Evolutionary conservation across 2,113 vertebrate genomes (phyloP).

Genomic region (Prunella himalayana): DNA sequence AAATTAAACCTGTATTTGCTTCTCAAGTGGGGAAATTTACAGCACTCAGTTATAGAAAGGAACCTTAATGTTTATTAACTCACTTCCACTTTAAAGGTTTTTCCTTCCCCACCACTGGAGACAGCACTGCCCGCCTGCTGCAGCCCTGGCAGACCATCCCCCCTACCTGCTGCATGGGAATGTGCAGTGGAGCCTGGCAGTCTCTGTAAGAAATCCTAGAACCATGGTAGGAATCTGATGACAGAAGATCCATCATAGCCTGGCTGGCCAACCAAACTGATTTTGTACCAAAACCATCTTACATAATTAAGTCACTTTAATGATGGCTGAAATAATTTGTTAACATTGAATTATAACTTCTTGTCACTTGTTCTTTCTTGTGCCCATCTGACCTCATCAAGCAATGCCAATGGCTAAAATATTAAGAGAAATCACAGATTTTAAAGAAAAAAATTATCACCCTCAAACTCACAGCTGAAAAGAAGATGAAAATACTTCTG

Average conservation of each 20-base stretch:
- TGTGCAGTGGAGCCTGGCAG: rapidly evolving
- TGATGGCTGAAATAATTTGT: background rate
- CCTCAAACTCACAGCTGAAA: background rate
- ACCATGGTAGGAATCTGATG: background rate
- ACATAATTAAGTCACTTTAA: background rate
- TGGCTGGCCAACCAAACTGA: background rate
- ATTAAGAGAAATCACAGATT: background rate
- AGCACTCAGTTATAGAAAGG: background rate
- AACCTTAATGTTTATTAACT: background rate
- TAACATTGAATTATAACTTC: background rate
- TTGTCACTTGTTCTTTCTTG: background rate
- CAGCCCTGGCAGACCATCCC: rapidly evolving
- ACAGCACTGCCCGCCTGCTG: background rate
- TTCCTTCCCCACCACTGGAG: background rate
- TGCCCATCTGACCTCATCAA: background rate
- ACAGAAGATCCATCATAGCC: background rate
- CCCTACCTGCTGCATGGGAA: background rate
- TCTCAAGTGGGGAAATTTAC: background rate
- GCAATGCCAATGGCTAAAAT: background rate
- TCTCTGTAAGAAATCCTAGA: background rate
- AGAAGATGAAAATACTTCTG: background rate
- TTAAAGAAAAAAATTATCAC: background rate
- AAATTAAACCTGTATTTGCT: background rate
- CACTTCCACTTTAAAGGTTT: background rate
- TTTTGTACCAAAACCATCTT: background rate